A percentile compares a stretch with the other conserved stretches of the same genome.
These are phyloP conservation scores for Albula goreensis DNA, from an alignment of 2,113 vertebrate genomes.

Conservation along the genomic window DNA sequence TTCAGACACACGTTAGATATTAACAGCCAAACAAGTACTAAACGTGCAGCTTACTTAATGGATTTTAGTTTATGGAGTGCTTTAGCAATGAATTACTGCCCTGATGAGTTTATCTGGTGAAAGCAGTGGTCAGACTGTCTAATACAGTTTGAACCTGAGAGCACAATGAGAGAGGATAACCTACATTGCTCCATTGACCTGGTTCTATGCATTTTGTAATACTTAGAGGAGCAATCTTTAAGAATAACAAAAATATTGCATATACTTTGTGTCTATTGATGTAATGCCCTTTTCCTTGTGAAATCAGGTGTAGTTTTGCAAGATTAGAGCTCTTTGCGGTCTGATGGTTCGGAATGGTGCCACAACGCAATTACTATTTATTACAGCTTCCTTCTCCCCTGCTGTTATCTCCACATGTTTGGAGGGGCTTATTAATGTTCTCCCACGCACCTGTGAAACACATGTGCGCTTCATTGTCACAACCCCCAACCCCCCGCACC, in stretches of 20 bases:
- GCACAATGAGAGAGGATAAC: not conserved
- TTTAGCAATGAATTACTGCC: not conserved
- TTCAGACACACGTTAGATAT: not conserved
- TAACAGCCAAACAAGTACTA: not conserved
- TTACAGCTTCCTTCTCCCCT: not conserved
- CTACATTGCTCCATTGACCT: not conserved
- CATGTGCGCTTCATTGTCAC: slow-evolving; percentile 12
- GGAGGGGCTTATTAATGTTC: not conserved
- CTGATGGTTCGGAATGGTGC: slow-evolving; percentile 8
- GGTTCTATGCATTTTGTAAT: not conserved
- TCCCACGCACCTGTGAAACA: slow-evolving; percentile 10
- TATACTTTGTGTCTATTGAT: not conserved
- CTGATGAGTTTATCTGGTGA: not conserved
- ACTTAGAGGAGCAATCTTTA: not conserved
- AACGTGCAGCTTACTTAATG: not conserved
- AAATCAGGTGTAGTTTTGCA: slow-evolving; percentile 7
- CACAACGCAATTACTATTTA: slow-evolving; percentile 16
- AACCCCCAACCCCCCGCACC: not conserved
- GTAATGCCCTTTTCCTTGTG: not conserved
- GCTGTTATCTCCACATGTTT: slow-evolving; percentile 3
- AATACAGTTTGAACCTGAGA: not conserved
- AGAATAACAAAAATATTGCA: not conserved
- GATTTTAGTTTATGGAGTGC: not conserved
- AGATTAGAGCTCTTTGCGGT: slow-evolving; percentile 2
- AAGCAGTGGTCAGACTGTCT: not conserved